A percentile compares a stretch with the other conserved stretches of the same genome.
Conservation (phyloP, 2,113 vertebrate species). For the Diadophis punctatus region DNA sequence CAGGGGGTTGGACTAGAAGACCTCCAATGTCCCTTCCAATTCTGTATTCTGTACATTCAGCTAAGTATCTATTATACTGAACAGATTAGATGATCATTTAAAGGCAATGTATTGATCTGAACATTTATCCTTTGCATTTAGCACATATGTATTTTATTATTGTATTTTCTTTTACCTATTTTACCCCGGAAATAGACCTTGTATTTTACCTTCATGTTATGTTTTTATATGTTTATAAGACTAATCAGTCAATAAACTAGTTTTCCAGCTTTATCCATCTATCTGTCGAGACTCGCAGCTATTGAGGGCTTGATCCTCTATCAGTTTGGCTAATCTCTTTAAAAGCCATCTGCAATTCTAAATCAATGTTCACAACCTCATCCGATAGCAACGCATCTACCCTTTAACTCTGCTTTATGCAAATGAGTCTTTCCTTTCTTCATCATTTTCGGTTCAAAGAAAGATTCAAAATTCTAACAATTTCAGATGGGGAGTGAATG, state of each 20-base stretch:
- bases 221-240: neutral
- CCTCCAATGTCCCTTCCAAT: neutral
- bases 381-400: neutral
- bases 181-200: neutral
- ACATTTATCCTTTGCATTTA: neutral
- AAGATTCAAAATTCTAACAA: neutral
- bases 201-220: neutral
- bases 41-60: neutral
- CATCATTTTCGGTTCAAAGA: neutral
- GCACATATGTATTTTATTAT: neutral
- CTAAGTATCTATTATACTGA: neutral
- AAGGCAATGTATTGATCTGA: neutral
- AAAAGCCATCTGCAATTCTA: neutral
- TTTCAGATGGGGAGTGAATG: neutral
- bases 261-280: neutral
- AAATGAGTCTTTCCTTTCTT: neutral
- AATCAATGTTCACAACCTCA: neutral
- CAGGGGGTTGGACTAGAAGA: neutral
- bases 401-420: neutral
- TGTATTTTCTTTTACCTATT: neutral
- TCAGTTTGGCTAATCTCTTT: neutral
- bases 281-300: neutral
- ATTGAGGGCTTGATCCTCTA: neutral
- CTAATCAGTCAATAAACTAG: neutral
- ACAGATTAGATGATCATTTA: neutral